These are phyloP conservation scores for Rallus limicola DNA, from an alignment of 2,113 vertebrate species.

Conservation along the genomic window DNA sequence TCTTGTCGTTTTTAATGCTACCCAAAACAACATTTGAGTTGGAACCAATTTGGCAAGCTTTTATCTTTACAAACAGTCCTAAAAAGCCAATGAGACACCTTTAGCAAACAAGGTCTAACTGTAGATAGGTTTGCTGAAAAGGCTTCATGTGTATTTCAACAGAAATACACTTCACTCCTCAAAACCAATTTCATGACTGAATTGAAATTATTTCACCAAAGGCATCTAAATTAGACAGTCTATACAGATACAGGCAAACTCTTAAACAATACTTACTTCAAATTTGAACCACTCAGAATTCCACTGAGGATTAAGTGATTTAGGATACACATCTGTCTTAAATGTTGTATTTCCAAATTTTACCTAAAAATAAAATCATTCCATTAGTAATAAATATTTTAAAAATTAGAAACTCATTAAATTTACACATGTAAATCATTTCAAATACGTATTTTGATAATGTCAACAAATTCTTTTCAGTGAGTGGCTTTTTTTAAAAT, in stretches of 20 bases:
- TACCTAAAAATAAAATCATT: constrained; percentile 80
- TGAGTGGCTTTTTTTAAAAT: neutral
- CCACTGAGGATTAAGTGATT: constrained; percentile 98
- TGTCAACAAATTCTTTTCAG: neutral
- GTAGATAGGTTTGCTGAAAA: neutral
- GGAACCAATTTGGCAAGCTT: neutral
- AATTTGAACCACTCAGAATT: constrained; percentile 99
- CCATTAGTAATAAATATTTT: neutral
- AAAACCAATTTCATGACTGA: neutral
- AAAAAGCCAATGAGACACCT: neutral
- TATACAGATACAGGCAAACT: neutral
- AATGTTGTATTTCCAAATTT: constrained; percentile 99
- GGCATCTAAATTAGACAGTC: neutral
- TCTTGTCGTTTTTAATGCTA: neutral
- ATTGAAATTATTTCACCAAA: neutral
- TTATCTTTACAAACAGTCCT: neutral
- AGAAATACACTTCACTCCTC: neutral
- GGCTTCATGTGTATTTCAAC: neutral
- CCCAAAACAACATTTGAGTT: neutral
- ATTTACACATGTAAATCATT: neutral
- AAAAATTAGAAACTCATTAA: neutral
- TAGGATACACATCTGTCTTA: constrained; percentile 96
- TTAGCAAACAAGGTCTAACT: neutral
- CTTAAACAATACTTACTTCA: constrained; percentile 84
- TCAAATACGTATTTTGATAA: neutral